These are phyloP conservation scores for Raja brachyura DNA, from an alignment of 2,113 vertebrate species.

Conservation along the genomic window DNA sequence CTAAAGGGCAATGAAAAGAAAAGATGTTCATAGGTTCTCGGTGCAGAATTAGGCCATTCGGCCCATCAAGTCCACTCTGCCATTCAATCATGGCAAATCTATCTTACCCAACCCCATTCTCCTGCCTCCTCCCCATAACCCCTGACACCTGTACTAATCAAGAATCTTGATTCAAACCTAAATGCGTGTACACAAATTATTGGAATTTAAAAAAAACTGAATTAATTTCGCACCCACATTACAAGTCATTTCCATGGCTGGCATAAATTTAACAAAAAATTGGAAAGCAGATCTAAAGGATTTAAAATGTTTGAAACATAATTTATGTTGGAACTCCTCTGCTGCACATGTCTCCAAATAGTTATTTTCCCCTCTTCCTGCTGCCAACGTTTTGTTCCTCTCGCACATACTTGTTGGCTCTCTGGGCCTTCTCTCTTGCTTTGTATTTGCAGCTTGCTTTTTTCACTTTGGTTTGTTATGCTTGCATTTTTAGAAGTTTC, in stretches of 20 bases:
- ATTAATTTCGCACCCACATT: neutral
- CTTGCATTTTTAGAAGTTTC: neutral
- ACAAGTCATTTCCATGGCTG: neutral
- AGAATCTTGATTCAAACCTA: neutral
- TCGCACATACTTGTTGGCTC: neutral
- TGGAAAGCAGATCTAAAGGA: neutral
- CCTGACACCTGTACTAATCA: too few relatives aligned
- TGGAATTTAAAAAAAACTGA: neutral
- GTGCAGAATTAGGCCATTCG: too few relatives aligned
- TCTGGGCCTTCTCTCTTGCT: neutral
- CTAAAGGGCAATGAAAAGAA: too few relatives aligned
- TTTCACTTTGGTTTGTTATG: neutral
- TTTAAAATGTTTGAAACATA: neutral
- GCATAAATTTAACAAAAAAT: neutral
- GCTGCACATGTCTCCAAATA: neutral
- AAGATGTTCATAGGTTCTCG: too few relatives aligned
- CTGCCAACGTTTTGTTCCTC: neutral
- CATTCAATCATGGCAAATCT: too few relatives aligned
- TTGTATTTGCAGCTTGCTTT: neutral
- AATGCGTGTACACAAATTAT: neutral
- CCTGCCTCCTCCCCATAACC: too few relatives aligned
- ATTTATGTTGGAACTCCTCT: neutral
- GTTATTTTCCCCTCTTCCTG: neutral
- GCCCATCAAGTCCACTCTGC: too few relatives aligned
- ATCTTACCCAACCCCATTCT: too few relatives aligned